These are phyloP conservation scores for Linyphia triangularis DNA, from an alignment of 2,888 invertebrate genomes.

Conservation along the genomic window DNA sequence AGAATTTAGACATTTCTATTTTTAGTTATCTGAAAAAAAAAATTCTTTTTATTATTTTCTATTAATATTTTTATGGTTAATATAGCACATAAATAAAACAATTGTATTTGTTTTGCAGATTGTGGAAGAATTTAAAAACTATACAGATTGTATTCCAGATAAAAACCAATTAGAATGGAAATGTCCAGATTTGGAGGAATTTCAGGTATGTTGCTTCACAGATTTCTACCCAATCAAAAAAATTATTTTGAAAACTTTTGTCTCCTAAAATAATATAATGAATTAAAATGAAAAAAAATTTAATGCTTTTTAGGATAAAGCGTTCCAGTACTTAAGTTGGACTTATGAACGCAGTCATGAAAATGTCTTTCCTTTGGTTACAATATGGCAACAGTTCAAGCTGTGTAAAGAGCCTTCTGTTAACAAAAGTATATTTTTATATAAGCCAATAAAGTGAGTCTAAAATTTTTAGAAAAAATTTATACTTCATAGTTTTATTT, in stretches of 20 bases:
- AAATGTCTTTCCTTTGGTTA: slow-evolving; percentile 33
- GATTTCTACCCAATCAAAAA: neutral
- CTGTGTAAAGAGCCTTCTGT: neutral
- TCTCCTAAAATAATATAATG: neutral
- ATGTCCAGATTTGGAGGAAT: slow-evolving; percentile 32
- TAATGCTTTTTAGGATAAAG: slow-evolving; percentile 27
- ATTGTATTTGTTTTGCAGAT: slow-evolving; percentile 10
- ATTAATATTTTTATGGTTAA: too few species aligned
- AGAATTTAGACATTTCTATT: too few species aligned
- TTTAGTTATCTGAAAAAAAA: too few species aligned
- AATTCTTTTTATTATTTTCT: too few species aligned
- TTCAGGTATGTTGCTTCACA: slow-evolving; percentile 26
- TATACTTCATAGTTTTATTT: neutral
- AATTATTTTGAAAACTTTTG: neutral
- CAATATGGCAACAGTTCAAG: slow-evolving; percentile 43
- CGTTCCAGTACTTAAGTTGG: slow-evolving; percentile 17
- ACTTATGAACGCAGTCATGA: neutral
- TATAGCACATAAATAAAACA: too few species aligned
- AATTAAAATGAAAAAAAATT: neutral
- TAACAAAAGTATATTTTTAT: neutral
- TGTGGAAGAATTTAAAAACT: slow-evolving; percentile 48
- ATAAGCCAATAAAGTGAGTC: slow-evolving; percentile 50
- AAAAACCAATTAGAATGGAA: slow-evolving; percentile 19
- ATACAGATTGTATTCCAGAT: slow-evolving; percentile 29
- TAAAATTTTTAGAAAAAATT: neutral